phyloP scores from a whole-genome alignment of 2,888 invertebrate genomes.

The Tupiocoris notatus region DNA sequence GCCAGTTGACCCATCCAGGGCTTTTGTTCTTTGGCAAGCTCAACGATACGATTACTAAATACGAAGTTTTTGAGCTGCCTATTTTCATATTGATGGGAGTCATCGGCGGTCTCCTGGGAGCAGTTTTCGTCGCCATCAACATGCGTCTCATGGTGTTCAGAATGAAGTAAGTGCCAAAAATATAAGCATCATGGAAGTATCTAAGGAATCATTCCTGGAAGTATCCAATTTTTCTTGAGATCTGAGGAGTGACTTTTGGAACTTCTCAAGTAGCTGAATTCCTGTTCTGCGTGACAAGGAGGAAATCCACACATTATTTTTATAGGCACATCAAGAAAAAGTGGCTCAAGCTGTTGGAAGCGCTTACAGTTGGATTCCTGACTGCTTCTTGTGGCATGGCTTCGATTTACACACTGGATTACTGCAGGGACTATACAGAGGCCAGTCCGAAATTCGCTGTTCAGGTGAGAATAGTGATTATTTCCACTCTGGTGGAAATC shows the following conservation, averaged over 20 bases:
- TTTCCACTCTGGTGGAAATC: no score
- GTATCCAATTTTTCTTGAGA: no score
- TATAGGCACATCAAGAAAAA: conserved; percentile 54
- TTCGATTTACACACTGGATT: conserved; percentile 59
- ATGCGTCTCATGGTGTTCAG: conserved; percentile 50
- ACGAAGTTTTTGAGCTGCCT: conserved; percentile 55
- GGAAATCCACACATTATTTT: no score
- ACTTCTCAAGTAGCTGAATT: no score
- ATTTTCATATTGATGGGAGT: conserved; percentile 61
- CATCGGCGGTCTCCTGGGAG: conserved; percentile 61
- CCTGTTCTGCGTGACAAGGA: no score
- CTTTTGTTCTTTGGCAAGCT: conserved; percentile 51
- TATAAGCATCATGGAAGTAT: no score
- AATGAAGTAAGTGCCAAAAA: conserved; percentile 49
- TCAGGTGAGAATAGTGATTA: conserved; percentile 46
- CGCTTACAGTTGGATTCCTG: conserved; percentile 58
- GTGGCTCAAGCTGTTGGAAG: conserved; percentile 58
- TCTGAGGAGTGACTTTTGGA: no score
- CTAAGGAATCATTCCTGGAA: no score
- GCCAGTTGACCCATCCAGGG: conserved; percentile 49
- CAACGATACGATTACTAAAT: conserved; percentile 51
- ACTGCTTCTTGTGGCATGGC: conserved; percentile 60
- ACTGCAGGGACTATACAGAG: conserved; percentile 53
- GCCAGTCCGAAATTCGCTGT: conserved; percentile 49
- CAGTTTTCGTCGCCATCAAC: conserved; percentile 56